Base-by-base conservation (phyloP, 2,888 invertebrate genomes). In the Tribolium freemani region DNA sequence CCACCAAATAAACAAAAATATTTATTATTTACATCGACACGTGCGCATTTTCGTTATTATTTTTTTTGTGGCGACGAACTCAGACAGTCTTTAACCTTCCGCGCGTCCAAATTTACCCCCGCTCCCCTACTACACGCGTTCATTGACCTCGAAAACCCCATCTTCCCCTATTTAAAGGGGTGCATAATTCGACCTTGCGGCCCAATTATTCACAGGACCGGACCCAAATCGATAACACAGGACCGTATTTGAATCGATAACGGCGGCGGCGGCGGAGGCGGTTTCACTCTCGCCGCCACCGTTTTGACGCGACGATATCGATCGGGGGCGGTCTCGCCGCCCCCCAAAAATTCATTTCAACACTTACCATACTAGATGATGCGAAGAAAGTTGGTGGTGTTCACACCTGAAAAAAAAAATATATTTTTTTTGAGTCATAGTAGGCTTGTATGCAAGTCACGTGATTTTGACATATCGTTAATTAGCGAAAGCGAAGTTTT, bases 81-180 rank as follows among this genome's bases (percentile, higher is more conserved):
- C 2, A 61, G 69, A 69, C 69, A 69, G 69, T 69, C 69, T 69
- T 69, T 69, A 61, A 61, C 69, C 69, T 69, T 69, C 61, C 61
- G 16, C 16, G 16, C 61, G 69, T 46, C 54, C 51, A 31, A 69
- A 69, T 46, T 69, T 68, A 51, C 8, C 26, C 26, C 26, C 38
- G n/a, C 38, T 38, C 38, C 38, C 38, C 38, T 26, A 26, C 2
- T 3, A 31, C 8, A 8, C 8, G n/a, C 8, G 38, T 38, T 38
- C 38, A 38, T n/a, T 38, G 60, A 38, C 69, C 53, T 60, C 53
- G 50, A 38, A 38, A 38, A 38, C 54, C 69, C 45, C 60, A 53
- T 60, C 69, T 51, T 50, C 57, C 68, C 58, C 50, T 58, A 11
- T 38, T 56, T 11, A 16, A 16, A 16, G 16, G 50, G 57, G 63